Evolutionary conservation across 2,113 vertebrate species (phyloP).

Genomic region (Martes martes): DNA sequence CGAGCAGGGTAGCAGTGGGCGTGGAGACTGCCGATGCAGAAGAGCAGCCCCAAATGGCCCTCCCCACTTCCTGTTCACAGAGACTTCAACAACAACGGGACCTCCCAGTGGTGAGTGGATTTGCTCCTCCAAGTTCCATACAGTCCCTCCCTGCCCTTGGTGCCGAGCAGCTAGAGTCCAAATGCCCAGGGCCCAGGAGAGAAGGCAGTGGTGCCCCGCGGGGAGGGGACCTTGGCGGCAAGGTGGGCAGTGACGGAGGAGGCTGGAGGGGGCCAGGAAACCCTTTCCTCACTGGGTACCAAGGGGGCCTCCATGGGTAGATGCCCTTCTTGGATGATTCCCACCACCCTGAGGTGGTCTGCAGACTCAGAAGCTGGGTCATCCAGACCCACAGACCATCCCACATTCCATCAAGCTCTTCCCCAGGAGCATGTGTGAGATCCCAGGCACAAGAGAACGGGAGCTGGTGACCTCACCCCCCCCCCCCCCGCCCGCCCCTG

Average conservation of each 20-base stretch:
- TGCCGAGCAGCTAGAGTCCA: not conserved
- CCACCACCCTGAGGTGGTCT: not conserved
- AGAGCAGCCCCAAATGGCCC: not conserved
- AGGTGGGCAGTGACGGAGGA: not conserved
- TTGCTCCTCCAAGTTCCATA: no score
- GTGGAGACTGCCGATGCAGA: not conserved
- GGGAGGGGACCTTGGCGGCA: not conserved
- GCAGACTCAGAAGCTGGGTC: not conserved
- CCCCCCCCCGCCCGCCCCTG: rapidly evolving
- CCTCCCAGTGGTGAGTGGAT: conserved; percentile 72
- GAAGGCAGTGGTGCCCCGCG: not conserved
- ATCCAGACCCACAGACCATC: not conserved
- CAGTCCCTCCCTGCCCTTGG: not conserved
- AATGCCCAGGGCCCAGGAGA: not conserved
- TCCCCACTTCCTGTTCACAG: conserved; percentile 58
- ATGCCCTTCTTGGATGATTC: no score
- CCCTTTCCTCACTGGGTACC: not conserved
- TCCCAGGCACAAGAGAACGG: not conserved
- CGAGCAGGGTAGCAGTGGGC: not conserved
- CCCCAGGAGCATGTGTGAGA: rapidly evolving
- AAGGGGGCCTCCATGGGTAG: no score
- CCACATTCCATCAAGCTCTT: not conserved
- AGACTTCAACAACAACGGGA: conserved; percentile 68
- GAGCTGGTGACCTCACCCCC: not conserved
- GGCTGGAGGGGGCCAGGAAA: not conserved